These are phyloP conservation scores for Psix sp. DNA, from an alignment of 1,140 invertebrate species.

Conservation along the genomic window DNA sequence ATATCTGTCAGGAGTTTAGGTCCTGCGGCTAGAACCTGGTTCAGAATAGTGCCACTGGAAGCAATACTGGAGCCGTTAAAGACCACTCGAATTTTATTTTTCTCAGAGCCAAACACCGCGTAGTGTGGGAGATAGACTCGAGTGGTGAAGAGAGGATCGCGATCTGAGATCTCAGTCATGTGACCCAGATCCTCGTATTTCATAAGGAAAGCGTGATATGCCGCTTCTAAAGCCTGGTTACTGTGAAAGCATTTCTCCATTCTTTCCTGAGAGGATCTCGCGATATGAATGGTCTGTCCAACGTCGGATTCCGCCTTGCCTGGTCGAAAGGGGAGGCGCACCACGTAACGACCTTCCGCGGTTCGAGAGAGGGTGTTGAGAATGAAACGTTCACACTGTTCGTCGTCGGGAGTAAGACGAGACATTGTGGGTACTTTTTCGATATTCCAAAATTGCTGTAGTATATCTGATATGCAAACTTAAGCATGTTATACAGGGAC, in stretches of 20 bases:
- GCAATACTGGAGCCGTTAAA: background rate
- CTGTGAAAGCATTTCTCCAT: background rate
- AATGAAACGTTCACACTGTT: background rate
- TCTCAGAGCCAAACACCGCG: background rate
- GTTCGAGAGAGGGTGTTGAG: background rate
- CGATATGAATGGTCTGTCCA: background rate
- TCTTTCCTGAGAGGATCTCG: background rate
- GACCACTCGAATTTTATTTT: conserved; percentile 1
- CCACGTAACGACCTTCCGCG: background rate
- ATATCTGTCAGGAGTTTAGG: no score
- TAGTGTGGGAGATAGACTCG: background rate
- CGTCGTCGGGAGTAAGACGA: background rate
- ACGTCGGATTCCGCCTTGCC: background rate
- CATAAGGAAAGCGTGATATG: background rate
- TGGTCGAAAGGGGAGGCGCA: background rate
- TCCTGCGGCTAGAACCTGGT: background rate
- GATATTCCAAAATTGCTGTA: background rate
- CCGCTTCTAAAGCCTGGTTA: background rate
- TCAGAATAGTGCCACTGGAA: background rate
- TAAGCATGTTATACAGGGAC: background rate
- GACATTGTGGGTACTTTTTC: background rate
- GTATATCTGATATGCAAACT: background rate
- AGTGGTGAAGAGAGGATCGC: background rate
- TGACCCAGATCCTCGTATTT: conserved; percentile 2
- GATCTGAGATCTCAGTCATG: background rate